Base-by-base conservation (phyloP, 1,140 invertebrate species). In the Pseudomyrmex concolor region DNA sequence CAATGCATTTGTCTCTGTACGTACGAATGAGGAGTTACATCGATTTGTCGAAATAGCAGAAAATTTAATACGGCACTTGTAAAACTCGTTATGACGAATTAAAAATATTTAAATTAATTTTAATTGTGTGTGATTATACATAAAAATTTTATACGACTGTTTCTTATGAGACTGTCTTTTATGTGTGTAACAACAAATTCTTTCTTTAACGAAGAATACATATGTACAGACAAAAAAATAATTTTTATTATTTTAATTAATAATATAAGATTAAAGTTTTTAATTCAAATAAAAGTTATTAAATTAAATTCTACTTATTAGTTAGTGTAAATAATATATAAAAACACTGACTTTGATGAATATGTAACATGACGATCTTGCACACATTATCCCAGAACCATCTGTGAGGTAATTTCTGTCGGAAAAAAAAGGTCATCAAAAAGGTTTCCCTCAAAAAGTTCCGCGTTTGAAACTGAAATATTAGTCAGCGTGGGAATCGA, bases 401-500 rank as follows among this genome's bases (percentile, higher is more conserved):
- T 25, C 1, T 54, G 12, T 34, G 15, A 63, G 10, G 25, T 54
- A 2, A 77, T 77, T 67, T 51, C 48, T 12, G 12, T 19, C n/a
- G 19, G 17, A 15, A n/a, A 51, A 17, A 48, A 7, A 48, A 12
- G 1, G 34, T 34, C 34, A 15, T 54, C n/a, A 2, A 45, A 19
- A 54, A 9, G 59, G 34, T 70, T 67, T 17, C n/a, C 0, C 59
- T 8, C 34, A 34, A 25, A 59, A 70, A 68, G 51, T 48, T 59
- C n/a, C 45, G n/a, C 13, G 12, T 70, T 59, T 4, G 48, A 71
- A 70, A 80, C 71, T 80, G 66, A 71, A 80, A 80, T 70, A 71
- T 80, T 80, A 19, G 76, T 80, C 66, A 22, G 71, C 50, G 12
- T 55, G 25, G 34, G 22, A 70, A 15, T 25, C 66, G 76, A 80